Evolutionary conservation across 2,113 vertebrate genomes (phyloP), one percentile per base, ranked within the genome.

Genomic region (Atlantisia rogersi): DNA sequence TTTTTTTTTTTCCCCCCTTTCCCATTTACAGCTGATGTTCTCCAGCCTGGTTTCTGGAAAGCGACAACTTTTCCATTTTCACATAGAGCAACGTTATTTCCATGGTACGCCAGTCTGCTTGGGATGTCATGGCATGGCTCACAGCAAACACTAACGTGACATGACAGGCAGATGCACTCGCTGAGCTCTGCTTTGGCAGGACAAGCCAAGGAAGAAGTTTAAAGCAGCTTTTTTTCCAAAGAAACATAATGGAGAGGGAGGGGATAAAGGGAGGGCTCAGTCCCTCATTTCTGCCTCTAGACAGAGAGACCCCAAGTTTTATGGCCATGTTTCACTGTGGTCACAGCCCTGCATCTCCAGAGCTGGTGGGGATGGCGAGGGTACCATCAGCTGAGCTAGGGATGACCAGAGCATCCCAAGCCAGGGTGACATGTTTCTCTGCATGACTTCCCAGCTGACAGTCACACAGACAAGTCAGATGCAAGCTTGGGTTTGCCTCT

Each of bases 101-200:
- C 87, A 59, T 68, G 77, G 96, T 48, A 86, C 4, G 29, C 91
- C 95, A 88, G 86, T 58, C 94, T 91, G 93, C 53, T 88, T 67
- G 83, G 95, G 93, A 78, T 94, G 92, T 82, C 94, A 96, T 32
- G 78, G 70, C 16, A 8, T 52, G 76, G 93, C 94, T 62, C 59
- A 55, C 74, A 42, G 92, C 40, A 87, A 97, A 89, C n/a, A 22
- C 88, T 97, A 97, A 97, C 59, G 2, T 78, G 88, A 97, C 69
- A 69, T 94, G 96, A 96, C 95, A 97, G 93, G 96, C 92, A 97
- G 95, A 97, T 93, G 95, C 95, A 71, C 82, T 94, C 59, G 13
- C 91, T 76, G 85, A 80, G 78, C 69, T 96, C 85, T 77, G 85
- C 86, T 77, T 29, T 18, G 2, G 40, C 92, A 95, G 87, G 94